Base-by-base conservation (phyloP, 2,113 vertebrate genomes). In the Apodemus speciosus region DNA sequence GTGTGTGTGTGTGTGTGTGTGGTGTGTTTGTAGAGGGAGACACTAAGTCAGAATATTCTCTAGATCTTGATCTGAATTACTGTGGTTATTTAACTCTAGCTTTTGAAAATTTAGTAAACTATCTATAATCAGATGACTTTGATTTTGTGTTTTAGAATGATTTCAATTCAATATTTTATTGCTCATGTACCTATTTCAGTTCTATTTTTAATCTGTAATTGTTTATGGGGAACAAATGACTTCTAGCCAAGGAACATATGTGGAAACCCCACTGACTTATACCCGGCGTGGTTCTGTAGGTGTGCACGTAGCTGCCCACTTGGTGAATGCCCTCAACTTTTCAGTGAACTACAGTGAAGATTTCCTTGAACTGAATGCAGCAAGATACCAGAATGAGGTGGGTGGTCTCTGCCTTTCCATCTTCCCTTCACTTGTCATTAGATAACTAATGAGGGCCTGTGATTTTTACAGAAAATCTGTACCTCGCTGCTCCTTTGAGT, bases 291-390 rank as follows among this genome's bases (percentile, higher is more conserved):
- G 14, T 25, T 95, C 91, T 94, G 9, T 79, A 99, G 99, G 98
- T 43, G 95, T 99, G n/a, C 99, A 99, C 25, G 99, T 99, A 95
- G 98, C 98, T 79, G 99, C 99, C 95, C 99, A 99, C 93, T 97
- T 99, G 97, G 98, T 99, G 80, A 99, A 99, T 1, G 98, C 98
- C 4, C 96, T 99, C 94, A 99, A 98, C 97, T 99, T 99, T 98
- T 99, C 99, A 51, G 97, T 97, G 77, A 98, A 98, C 94, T 99
- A 99, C 98, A 99, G 92, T 0, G 98, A 99, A 51, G 98, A 99
- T 32, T 99, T 99, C 62, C 96, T 98, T 23, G 97, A 98, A 77
- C 97, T 99, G 88, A 99, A 99, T 90, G 98, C 98, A 89, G 99
- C 99, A 1, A 98, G 98, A 93, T 99, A 99, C 97, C 98, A 96